phyloP scores from a whole-genome alignment of 2,113 vertebrate genomes.

The Abramis brama region DNA sequence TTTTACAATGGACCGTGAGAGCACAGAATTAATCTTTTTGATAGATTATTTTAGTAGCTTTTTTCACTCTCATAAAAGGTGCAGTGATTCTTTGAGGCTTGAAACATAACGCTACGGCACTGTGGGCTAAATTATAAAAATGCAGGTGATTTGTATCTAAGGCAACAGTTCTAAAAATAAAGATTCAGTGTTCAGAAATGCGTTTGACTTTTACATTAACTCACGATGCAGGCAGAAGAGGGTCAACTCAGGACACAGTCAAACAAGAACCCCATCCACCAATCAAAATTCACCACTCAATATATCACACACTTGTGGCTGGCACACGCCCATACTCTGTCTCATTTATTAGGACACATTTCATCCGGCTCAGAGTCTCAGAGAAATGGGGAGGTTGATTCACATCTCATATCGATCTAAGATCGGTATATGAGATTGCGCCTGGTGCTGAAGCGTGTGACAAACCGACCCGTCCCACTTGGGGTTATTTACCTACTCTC shows the following conservation, averaged over 20 bases:
- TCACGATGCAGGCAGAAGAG: not conserved
- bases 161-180: constrained; percentile 18
- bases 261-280: constrained; percentile 16
- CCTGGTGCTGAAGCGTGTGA: constrained; percentile 31
- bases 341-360: constrained; percentile 54
- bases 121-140: not conserved
- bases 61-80: constrained; percentile 30
- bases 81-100: not conserved
- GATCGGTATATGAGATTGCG: constrained; percentile 37
- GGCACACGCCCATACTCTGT: constrained; percentile 16
- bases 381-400: constrained; percentile 39
- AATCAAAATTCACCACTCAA: constrained; percentile 33
- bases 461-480: constrained; percentile 40
- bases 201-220: constrained; percentile 28
- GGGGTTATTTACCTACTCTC: constrained; percentile 46
- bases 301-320: constrained; percentile 18
- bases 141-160: constrained; percentile 14
- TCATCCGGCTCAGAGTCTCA: constrained; percentile 15
- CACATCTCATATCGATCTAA: constrained; percentile 47
- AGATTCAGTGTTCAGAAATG: constrained; percentile 16
- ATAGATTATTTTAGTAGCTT: constrained; percentile 22
- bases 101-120: not conserved
- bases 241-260: constrained; percentile 12
- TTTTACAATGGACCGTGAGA: constrained; percentile 24
- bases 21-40: constrained; percentile 41